phyloP scores from a whole-genome alignment of 2,797 vertebrate species.

The Hipposideros larvatus region DNA sequence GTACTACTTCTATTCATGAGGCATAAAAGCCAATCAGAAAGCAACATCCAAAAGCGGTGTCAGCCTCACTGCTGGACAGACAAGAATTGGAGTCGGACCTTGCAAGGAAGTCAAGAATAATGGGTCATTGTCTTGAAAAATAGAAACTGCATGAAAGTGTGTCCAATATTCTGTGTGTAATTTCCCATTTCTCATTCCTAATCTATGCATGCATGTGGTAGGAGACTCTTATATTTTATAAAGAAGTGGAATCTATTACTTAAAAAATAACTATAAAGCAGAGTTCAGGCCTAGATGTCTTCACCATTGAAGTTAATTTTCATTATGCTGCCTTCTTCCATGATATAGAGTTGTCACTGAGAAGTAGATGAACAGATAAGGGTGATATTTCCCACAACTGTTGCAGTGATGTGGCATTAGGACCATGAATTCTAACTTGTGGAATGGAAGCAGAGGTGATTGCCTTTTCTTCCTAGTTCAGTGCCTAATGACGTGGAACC shows the following conservation, averaged over 20 bases:
- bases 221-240: neutral
- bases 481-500: neutral
- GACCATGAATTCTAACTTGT: neutral
- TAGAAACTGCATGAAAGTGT: neutral
- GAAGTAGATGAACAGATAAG: neutral
- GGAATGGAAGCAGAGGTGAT: neutral
- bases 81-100: neutral
- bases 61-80: neutral
- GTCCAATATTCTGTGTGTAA: neutral
- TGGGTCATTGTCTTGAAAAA: neutral
- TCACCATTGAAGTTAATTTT: neutral
- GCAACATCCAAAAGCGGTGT: neutral
- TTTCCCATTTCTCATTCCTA: conserved; percentile 13
- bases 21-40: neutral
- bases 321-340: neutral
- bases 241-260: conserved; percentile 2
- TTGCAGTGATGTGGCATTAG: neutral
- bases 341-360: neutral
- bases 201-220: neutral
- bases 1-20: neutral
- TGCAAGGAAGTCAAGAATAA: neutral
- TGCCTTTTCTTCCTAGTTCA: neutral
- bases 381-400: neutral
- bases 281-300: neutral
- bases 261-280: neutral